Evolutionary conservation across 1,140 invertebrate species (phyloP).

Genomic region (Cardiocondyla obscurior): DNA sequence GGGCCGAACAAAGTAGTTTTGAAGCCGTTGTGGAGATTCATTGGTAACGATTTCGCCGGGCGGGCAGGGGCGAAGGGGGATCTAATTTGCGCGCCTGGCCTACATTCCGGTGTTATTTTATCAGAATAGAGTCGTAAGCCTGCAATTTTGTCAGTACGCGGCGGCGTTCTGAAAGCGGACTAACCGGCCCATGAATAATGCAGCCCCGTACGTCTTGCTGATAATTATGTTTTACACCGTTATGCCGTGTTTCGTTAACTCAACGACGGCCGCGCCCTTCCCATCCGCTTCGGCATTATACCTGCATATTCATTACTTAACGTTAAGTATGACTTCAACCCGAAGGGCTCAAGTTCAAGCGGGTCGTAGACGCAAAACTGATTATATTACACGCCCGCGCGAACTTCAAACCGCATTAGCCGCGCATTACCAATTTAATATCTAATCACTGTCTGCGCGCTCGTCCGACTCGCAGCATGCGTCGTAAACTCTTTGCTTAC

Average conservation of each 20-base stretch:
- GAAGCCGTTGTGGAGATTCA: background rate
- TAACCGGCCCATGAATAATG: constrained; percentile 80
- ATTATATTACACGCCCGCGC: constrained; percentile 34
- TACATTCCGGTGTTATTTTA: constrained; percentile 46
- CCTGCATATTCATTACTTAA: constrained; percentile 80
- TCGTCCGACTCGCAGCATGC: constrained; percentile 5
- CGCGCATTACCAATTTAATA: constrained; percentile 35
- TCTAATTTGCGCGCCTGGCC: background rate
- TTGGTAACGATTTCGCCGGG: background rate
- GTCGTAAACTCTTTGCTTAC: constrained; percentile 5
- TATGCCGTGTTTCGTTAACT: constrained; percentile 81
- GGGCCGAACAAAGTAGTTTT: constrained; percentile 13
- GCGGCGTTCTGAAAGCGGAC: constrained; percentile 75
- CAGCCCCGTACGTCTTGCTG: constrained; percentile 79
- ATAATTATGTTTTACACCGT: constrained; percentile 83
- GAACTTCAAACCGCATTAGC: constrained; percentile 25
- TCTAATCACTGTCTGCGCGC: constrained; percentile 1
- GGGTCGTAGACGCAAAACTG: background rate
- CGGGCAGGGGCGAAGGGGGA: background rate
- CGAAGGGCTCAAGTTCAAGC: constrained; percentile 22
- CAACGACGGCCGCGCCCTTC: constrained; percentile 68
- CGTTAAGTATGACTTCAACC: constrained; percentile 75
- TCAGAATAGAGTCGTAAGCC: constrained; percentile 77
- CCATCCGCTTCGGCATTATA: constrained; percentile 71
- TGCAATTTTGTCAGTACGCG: constrained; percentile 71